Evolutionary conservation across 2,888 invertebrate genomes (phyloP).

Genomic region (Papilio protenor): DNA sequence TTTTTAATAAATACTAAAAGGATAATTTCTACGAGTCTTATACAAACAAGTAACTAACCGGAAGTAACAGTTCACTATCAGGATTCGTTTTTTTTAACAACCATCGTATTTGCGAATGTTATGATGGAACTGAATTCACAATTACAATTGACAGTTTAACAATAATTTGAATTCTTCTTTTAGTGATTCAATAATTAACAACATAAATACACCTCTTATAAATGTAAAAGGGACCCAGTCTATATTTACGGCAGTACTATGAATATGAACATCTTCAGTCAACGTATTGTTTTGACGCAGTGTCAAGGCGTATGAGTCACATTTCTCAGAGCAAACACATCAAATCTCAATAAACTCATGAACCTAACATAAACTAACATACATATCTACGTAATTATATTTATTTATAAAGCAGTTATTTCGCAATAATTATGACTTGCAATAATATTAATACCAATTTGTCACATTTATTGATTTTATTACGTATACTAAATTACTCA

Average conservation of each 20-base stretch:
- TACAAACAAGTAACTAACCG: neutral
- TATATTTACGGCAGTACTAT: constrained; percentile 53
- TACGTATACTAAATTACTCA: neutral
- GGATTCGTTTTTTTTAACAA: too few species aligned
- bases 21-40: neutral
- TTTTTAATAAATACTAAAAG: neutral
- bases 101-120: neutral
- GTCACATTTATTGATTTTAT: constrained; percentile 10
- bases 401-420: constrained; percentile 21
- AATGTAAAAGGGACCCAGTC: neutral
- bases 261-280: constrained; percentile 53
- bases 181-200: neutral
- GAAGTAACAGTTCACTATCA: too few species aligned
- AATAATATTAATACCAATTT: constrained; percentile 1
- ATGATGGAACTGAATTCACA: neutral
- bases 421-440: constrained; percentile 25
- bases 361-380: constrained; percentile 53
- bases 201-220: too few species aligned
- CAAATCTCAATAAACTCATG: constrained; percentile 53
- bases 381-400: constrained; percentile 47
- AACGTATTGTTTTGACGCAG: constrained; percentile 54
- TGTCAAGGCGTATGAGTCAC: constrained; percentile 62
- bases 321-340: constrained; percentile 53
- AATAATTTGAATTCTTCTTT: neutral
- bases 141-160: neutral